Evolutionary conservation across 2,888 invertebrate genomes (phyloP), one percentile per base, ranked within the genome.

Genomic region (Agrilus cyanescens): DNA sequence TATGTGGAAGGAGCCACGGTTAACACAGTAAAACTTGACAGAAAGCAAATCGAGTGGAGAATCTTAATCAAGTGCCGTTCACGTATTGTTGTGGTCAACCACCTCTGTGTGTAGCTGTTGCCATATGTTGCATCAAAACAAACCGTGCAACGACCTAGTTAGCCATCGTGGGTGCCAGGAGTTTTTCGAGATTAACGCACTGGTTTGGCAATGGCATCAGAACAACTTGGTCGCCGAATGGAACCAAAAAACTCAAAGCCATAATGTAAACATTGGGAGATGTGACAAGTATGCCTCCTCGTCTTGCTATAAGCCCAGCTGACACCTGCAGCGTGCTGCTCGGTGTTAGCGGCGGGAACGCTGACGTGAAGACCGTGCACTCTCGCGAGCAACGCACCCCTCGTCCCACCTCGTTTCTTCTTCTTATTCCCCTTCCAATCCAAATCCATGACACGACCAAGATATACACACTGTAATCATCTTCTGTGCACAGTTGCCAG

Each of bases 261-360:
- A 33, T 33, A 46, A 46, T 43, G 40, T 46, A 46, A 46, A 46
- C 46, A 43, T 37, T 40, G 37, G 43, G 44, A 52, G 50, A 60
- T 54, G 52, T 56, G 61, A 61, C 60, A 61, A 60, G 53, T 52
- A 50, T 53, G 25, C 25, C 25, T 61, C 57, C 55, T 52, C 55
- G 46, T 45, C 48, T 49, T 50, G 54, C 52, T 56, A 25, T 25
- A 42, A 54, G 56, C 59, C 60, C 58, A 62, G 62, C 63, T 62
- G 63, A 65, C 66, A 66, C 66, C 66, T 66, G 66, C 63, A 63
- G 61, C 59, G 59, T 61, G 60, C 61, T 57, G 56, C 58, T 53
- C 54, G 55, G 49, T 42, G 52, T 37, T 40, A 46, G 49, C 46
- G 41, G 43, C 42, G 46, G 34, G 57, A 50, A 53, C 57, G 49